These are phyloP conservation scores for Pantala flavescens DNA, from an alignment of 1,140 invertebrate genomes.

Conservation along the genomic window DNA sequence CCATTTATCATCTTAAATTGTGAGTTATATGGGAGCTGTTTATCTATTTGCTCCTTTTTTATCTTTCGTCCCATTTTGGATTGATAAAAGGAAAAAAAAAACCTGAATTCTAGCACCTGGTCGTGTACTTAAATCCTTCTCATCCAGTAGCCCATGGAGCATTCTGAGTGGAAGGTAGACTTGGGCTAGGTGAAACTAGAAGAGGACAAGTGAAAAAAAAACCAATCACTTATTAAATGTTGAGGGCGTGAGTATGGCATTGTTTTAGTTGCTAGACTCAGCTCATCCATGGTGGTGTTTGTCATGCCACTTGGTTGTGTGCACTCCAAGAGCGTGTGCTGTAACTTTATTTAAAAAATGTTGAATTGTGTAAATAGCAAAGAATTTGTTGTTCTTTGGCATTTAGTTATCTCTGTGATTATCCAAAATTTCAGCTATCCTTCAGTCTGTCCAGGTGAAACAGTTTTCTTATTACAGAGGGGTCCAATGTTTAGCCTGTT, in stretches of 20 bases:
- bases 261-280: background rate
- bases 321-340: background rate
- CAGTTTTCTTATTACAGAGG: slow-evolving; percentile 13
- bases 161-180: background rate
- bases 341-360: slow-evolving; percentile 11
- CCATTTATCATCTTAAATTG: background rate
- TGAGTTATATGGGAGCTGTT: slow-evolving; percentile 1
- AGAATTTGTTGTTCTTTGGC: slow-evolving; percentile 12
- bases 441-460: slow-evolving; percentile 7
- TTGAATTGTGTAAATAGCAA: slow-evolving; percentile 15
- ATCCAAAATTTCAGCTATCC: background rate
- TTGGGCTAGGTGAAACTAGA: background rate
- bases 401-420: slow-evolving; percentile 17
- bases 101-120: background rate
- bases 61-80: background rate
- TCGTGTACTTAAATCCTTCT: slow-evolving; percentile 2
- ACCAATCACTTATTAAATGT: background rate
- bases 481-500: slow-evolving; percentile 16
- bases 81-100: background rate
- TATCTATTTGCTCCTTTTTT: background rate
- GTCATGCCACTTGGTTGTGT: background rate
- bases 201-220: background rate
- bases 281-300: background rate
- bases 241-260: background rate
- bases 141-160: background rate